Conservation (phyloP, 2,113 vertebrate genomes). For the Zapornia atra region DNA sequence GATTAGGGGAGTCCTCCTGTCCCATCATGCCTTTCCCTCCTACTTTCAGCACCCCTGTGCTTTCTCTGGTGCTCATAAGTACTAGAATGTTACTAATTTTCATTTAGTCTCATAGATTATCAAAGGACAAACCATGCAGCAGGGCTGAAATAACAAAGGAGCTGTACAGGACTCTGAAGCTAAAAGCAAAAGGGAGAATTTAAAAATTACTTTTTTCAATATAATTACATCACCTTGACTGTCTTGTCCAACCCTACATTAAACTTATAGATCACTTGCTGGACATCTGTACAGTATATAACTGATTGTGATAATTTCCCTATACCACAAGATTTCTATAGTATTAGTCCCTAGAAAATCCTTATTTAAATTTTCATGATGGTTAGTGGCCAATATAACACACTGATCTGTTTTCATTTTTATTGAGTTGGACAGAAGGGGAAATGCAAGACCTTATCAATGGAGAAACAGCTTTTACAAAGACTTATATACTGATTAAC, state of each 20-base stretch:
- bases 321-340: background rate
- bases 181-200: background rate
- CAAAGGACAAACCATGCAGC: background rate
- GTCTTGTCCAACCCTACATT: background rate
- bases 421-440: background rate
- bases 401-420: background rate
- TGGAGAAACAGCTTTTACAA: background rate
- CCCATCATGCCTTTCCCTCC: background rate
- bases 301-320: background rate
- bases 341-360: background rate
- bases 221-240: background rate
- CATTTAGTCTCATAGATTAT: background rate
- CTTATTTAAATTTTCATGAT: background rate
- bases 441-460: background rate
- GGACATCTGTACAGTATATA: background rate
- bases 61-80: background rate
- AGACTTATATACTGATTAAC: conserved; percentile 26
- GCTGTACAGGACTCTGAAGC: background rate
- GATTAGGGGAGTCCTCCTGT: background rate
- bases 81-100: background rate
- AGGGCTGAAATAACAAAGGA: background rate
- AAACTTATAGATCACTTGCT: background rate
- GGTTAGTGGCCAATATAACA: background rate
- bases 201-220: background rate
- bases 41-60: background rate